Evolutionary conservation across 2,888 invertebrate genomes (phyloP).

Genomic region (Crocallis elinguaria): DNA sequence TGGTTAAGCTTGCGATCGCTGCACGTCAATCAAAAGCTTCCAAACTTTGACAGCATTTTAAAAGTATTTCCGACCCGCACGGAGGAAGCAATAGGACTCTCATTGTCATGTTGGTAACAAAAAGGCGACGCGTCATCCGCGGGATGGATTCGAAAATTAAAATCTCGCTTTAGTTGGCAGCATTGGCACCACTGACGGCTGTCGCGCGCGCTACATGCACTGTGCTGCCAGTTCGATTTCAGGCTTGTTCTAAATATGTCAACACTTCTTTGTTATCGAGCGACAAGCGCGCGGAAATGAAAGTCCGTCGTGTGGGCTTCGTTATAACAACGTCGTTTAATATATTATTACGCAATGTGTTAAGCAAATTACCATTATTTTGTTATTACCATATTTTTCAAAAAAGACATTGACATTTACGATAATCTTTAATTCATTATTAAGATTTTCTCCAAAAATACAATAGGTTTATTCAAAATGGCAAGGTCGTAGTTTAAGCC

Average conservation of each 20-base stretch:
- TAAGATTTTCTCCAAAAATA: not conserved
- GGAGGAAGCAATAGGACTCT: slow-evolving; percentile 70
- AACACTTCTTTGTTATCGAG: slow-evolving; percentile 82
- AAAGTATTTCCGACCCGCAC: slow-evolving; percentile 51
- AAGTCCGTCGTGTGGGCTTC: slow-evolving; percentile 75
- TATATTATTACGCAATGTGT: slow-evolving; percentile 59
- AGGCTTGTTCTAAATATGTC: slow-evolving; percentile 85
- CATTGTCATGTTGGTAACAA: slow-evolving; percentile 70
- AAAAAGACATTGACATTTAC: slow-evolving; percentile 6
- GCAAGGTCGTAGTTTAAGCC: not conserved
- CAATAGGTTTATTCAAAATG: not conserved
- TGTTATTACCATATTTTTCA: slow-evolving; percentile 41
- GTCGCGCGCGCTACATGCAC: slow-evolving; percentile 58
- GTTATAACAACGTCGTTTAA: slow-evolving; percentile 75
- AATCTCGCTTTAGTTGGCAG: slow-evolving; percentile 72
- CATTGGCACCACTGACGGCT: slow-evolving; percentile 73
- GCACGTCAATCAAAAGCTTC: slow-evolving; percentile 63
- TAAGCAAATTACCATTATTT: slow-evolving; percentile 44
- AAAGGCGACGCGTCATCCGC: slow-evolving; percentile 62
- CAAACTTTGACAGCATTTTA: slow-evolving; percentile 67
- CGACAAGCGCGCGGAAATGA: slow-evolving; percentile 82
- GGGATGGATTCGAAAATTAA: slow-evolving; percentile 82
- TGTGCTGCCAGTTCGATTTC: slow-evolving; percentile 74
- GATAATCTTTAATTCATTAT: not conserved
- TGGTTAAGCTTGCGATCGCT: slow-evolving; percentile 45